Percentiles rank a stretch among this genome's conserved stretches.
phyloP scores from a whole-genome alignment of 1,140 invertebrate genomes.

The Andricus grossulariae region DNA sequence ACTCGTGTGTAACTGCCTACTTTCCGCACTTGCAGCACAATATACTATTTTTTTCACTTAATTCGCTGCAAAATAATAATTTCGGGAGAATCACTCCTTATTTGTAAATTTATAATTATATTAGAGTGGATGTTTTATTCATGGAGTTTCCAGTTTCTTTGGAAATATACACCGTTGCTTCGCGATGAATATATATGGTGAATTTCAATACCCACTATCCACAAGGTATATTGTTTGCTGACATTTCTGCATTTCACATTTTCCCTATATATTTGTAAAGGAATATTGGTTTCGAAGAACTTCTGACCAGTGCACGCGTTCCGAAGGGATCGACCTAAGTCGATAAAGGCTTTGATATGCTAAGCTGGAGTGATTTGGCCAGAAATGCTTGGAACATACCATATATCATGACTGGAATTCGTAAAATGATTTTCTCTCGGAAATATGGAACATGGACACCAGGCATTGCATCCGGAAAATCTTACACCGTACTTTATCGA shows the following conservation, averaged over 20 bases:
- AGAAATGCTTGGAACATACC: slow-evolving; percentile 60
- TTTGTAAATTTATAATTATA: too few species aligned
- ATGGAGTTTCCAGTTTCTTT: too few species aligned
- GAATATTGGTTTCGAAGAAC: slow-evolving; percentile 65
- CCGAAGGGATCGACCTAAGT: slow-evolving; percentile 47
- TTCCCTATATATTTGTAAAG: slow-evolving; percentile 60
- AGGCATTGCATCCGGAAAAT: too few species aligned
- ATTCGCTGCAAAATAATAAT: too few species aligned
- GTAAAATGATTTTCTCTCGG: background rate
- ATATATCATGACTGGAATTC: slow-evolving; percentile 61
- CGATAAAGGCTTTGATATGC: slow-evolving; percentile 72
- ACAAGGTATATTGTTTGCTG: slow-evolving; percentile 38
- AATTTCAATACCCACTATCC: background rate
- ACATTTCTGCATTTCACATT: slow-evolving; percentile 62
- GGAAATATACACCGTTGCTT: too few species aligned
- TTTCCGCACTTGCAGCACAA: too few species aligned
- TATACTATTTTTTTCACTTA: too few species aligned
- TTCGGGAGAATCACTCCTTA: too few species aligned
- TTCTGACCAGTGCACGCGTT: slow-evolving; percentile 55
- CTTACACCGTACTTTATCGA: too few species aligned
- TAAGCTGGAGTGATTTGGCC: slow-evolving; percentile 66
- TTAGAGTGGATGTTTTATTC: too few species aligned
- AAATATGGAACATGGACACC: background rate
- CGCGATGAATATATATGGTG: background rate
- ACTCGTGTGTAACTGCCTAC: too few species aligned